Evolutionary conservation across 2,888 invertebrate genomes (phyloP).

Genomic region (Choristoneura rosaceana): DNA sequence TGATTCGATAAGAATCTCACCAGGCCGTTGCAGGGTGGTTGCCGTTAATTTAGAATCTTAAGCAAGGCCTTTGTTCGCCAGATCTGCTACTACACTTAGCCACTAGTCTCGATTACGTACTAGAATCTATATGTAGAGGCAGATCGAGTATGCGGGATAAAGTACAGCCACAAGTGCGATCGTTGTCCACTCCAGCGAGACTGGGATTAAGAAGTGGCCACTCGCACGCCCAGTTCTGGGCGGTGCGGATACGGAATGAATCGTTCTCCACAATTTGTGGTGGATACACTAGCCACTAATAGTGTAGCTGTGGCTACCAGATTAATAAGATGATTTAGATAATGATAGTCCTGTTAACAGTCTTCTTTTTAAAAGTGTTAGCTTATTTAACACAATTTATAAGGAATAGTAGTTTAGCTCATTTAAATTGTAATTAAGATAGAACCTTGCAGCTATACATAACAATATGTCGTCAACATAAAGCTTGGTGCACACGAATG

Average conservation of each 20-base stretch:
- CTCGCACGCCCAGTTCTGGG: constrained; percentile 4
- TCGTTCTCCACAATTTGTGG: background rate
- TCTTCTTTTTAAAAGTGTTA: background rate
- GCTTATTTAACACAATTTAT: background rate
- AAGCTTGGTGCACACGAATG: background rate
- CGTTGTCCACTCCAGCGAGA: background rate
- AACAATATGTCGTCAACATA: background rate
- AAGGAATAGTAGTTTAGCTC: background rate
- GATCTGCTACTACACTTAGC: background rate
- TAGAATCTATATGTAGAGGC: background rate
- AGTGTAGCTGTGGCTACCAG: background rate
- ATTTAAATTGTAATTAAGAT: constrained; percentile 3
- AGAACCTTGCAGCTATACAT: background rate
- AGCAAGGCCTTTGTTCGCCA: background rate
- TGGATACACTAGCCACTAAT: background rate
- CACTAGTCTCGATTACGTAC: background rate
- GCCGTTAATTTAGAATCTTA: no score
- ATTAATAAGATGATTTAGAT: background rate
- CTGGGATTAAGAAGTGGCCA: background rate
- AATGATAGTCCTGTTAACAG: background rate
- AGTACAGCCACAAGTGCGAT: background rate
- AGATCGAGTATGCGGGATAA: background rate
- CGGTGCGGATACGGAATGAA: background rate
- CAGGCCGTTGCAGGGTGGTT: no score
- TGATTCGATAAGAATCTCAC: no score